Evolutionary conservation across 1,140 invertebrate genomes (phyloP).

Genomic region (Sminthurinus signatus): DNA sequence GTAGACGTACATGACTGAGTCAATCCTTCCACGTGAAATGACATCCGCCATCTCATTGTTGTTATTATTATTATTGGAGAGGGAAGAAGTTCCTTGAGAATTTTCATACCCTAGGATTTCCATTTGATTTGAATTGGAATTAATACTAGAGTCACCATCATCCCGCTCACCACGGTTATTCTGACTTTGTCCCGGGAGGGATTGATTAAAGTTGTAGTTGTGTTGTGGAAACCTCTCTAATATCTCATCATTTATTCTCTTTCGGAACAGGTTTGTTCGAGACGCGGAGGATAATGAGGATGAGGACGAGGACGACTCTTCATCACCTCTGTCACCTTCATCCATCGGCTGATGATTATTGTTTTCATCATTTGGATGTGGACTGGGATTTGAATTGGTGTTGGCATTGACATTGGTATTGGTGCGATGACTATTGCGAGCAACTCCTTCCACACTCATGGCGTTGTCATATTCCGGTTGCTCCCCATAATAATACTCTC

Average conservation of each 20-base stretch:
- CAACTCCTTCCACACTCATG: constrained; percentile 1
- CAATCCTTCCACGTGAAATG: constrained; percentile 45
- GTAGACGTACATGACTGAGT: constrained; percentile 55
- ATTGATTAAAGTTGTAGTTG: neutral
- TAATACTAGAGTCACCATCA: no score
- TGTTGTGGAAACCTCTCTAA: no score
- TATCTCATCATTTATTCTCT: neutral
- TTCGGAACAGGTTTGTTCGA: no score
- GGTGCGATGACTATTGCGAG: neutral
- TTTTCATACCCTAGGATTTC: neutral
- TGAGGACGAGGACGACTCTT: no score
- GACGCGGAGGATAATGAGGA: no score
- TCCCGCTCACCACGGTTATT: neutral
- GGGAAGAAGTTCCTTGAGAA: neutral
- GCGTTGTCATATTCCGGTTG: constrained; percentile 27
- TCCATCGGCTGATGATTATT: neutral
- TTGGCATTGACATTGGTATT: no score
- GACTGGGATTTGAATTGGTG: no score
- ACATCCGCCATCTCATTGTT: constrained; percentile 33
- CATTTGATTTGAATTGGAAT: neutral
- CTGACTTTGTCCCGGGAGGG: neutral
- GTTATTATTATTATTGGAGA: neutral
- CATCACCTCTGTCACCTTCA: neutral
- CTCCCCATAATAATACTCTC: constrained; percentile 20
- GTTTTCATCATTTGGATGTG: constrained; percentile 3